phyloP scores from a whole-genome alignment of 2,797 vertebrate species.

The Botia almorhae region DNA sequence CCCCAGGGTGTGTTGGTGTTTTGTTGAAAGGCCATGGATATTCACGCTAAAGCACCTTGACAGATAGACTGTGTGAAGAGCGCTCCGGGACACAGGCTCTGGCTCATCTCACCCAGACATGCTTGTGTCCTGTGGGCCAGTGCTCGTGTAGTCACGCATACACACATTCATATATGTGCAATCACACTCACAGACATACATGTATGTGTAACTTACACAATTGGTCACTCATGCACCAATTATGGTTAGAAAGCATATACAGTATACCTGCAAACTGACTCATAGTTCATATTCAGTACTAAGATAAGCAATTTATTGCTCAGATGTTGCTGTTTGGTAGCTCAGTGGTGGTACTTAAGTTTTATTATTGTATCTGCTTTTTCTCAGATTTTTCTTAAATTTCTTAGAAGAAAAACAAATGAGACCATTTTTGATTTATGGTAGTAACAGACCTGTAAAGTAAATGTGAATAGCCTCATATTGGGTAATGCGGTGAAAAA shows the following conservation, averaged over 20 bases:
- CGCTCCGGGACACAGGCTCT: slow-evolving; percentile 71
- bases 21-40: slow-evolving; percentile 71
- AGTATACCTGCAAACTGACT: neutral
- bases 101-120: slow-evolving; percentile 71
- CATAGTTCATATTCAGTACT: neutral
- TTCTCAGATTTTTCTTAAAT: neutral
- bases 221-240: slow-evolving; percentile 3
- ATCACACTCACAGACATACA: slow-evolving; percentile 15
- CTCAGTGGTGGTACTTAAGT: too few relatives aligned
- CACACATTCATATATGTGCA: slow-evolving; percentile 30
- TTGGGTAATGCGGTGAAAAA: neutral
- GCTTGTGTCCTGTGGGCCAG: slow-evolving; percentile 43
- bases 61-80: slow-evolving; percentile 69
- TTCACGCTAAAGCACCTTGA: slow-evolving; percentile 74
- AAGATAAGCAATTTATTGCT: neutral
- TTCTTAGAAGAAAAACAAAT: neutral
- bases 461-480: too few relatives aligned
- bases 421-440: neutral
- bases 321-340: neutral
- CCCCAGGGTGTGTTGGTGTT: slow-evolving; percentile 63
- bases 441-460: neutral
- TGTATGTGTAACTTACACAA: slow-evolving; percentile 37
- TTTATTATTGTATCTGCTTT: too few relatives aligned
- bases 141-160: slow-evolving; percentile 33
- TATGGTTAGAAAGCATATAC: too few relatives aligned